Conservation (phyloP, 2,113 vertebrate genomes). For the Leucopternis melanops region DNA sequence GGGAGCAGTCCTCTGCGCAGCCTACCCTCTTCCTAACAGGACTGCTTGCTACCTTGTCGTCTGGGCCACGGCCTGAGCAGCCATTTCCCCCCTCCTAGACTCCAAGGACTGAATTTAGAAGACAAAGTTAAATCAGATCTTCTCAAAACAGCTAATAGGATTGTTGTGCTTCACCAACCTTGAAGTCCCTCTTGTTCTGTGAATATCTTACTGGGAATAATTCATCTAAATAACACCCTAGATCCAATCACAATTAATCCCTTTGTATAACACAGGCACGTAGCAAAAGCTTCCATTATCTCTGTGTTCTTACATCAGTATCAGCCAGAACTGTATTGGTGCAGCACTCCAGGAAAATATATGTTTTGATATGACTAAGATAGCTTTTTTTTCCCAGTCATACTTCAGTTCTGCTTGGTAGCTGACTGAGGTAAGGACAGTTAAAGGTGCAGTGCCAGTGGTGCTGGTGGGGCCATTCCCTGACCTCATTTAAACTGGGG, state of each 20-base stretch:
- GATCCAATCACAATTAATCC: slow-evolving; percentile 1
- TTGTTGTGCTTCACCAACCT: not conserved
- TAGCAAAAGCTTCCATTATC: not conserved
- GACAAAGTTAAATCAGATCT: not conserved
- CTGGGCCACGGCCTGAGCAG: not conserved
- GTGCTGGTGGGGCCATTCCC: not conserved
- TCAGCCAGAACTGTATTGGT: not conserved
- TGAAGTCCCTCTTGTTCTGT: not conserved
- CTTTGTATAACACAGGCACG: not conserved
- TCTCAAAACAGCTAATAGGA: not conserved
- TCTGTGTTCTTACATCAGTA: not conserved
- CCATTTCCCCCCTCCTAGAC: not conserved
- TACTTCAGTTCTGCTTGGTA: not conserved
- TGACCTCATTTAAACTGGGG: not conserved
- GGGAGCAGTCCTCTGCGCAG: not conserved
- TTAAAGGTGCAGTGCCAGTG: not conserved
- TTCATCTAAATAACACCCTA: not conserved
- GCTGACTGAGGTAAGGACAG: not conserved
- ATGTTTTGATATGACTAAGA: not conserved
- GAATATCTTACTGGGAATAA: not conserved
- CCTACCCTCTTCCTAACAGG: not conserved
- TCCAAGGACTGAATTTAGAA: not conserved
- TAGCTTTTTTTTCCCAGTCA: not conserved
- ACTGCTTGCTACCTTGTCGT: not conserved
- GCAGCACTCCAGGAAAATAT: not conserved